Conservation (phyloP, 2,113 vertebrate genomes). For the Ctenodactylus gundi region DNA sequence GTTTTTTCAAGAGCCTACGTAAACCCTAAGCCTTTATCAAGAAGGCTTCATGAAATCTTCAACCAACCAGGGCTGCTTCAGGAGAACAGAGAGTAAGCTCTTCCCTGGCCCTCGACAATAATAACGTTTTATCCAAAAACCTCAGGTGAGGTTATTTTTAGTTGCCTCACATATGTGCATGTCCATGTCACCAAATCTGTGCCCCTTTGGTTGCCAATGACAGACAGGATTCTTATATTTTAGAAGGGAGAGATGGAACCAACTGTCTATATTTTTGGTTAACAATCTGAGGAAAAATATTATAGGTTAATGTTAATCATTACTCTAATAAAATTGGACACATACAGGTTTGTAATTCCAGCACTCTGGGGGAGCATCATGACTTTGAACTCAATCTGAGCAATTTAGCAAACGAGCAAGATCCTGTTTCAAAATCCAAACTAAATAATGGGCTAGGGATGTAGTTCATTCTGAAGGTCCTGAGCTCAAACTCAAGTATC, state of each 20-base stretch:
- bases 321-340: not conserved
- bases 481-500: too few relatives aligned
- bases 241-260: not conserved
- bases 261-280: not conserved
- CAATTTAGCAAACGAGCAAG: too few relatives aligned
- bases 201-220: not conserved
- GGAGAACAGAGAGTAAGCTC: not conserved
- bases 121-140: not conserved
- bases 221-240: not conserved
- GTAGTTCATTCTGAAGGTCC: too few relatives aligned
- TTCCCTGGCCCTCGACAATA: not conserved
- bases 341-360: too few relatives aligned
- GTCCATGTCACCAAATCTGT: not conserved
- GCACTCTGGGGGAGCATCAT: too few relatives aligned
- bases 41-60: not conserved
- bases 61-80: not conserved
- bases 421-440: too few relatives aligned
- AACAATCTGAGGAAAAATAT: slow-evolving; percentile 12
- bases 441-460: too few relatives aligned
- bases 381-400: too few relatives aligned
- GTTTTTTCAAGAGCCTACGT: not conserved
- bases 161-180: not conserved
- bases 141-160: not conserved
- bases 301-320: not conserved
- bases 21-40: not conserved